Evolutionary conservation across 1,140 invertebrate genomes (phyloP).

Genomic region (Galendromus occidentalis): DNA sequence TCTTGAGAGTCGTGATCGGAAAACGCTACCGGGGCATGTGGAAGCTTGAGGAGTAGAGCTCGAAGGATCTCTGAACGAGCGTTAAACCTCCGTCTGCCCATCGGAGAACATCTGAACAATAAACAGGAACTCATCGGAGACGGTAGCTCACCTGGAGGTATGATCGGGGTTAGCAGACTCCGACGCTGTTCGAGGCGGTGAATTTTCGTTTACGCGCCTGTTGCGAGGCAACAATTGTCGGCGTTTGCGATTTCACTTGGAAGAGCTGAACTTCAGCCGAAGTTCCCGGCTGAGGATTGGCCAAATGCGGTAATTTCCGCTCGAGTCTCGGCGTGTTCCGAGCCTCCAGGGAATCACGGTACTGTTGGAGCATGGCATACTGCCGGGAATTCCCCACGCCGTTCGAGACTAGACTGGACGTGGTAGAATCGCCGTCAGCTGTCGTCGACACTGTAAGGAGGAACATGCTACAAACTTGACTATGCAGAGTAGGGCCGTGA

Average conservation of each 20-base stretch:
- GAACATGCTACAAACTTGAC: not conserved
- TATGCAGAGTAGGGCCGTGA: not conserved
- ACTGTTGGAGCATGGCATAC: not conserved
- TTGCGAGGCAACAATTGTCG: not conserved
- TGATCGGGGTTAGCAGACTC: not conserved
- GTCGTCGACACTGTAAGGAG: slow-evolving; percentile 6
- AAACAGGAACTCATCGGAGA: too few relatives aligned
- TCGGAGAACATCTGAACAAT: too few relatives aligned
- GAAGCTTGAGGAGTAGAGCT: too few relatives aligned
- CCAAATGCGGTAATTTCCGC: not conserved
- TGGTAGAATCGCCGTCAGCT: not conserved
- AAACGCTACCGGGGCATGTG: too few relatives aligned
- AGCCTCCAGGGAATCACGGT: not conserved
- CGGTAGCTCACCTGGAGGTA: not conserved
- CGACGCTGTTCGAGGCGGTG: not conserved
- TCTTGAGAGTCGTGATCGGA: not conserved
- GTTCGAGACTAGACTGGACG: not conserved
- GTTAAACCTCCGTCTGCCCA: too few relatives aligned
- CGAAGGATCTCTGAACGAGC: too few relatives aligned
- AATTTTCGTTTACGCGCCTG: not conserved
- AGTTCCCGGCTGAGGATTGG: not conserved
- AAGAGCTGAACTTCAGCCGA: not conserved
- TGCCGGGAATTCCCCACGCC: not conserved
- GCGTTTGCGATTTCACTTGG: not conserved
- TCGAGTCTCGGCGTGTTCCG: not conserved